Percentiles rank a stretch among this genome's conserved stretches.
These are phyloP conservation scores for Apoda limacodes DNA, from an alignment of 2,888 invertebrate species.

Conservation along the genomic window DNA sequence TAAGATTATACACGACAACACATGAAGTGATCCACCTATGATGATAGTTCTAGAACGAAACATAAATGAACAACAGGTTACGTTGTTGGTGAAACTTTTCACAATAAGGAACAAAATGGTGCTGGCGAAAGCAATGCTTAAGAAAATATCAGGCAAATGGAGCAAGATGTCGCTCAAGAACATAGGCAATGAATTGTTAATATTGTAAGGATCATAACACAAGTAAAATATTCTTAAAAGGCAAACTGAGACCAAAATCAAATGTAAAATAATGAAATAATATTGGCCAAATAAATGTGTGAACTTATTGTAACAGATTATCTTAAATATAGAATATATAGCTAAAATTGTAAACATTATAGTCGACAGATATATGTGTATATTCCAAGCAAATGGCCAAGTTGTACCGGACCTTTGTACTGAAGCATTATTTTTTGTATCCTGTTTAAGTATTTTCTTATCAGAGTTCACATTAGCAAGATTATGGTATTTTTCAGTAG, in stretches of 20 bases:
- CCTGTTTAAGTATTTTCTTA: constrained; percentile 55
- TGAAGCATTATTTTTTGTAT: constrained; percentile 43
- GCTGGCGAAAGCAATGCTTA: constrained; percentile 91
- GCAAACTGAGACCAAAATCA: constrained; percentile 85
- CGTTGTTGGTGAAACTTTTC: constrained; percentile 78
- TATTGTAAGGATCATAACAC: constrained; percentile 93
- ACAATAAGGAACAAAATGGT: constrained; percentile 87
- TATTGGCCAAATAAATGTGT: constrained; percentile 89
- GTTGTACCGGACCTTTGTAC: constrained; percentile 68
- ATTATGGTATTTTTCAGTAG: constrained; percentile 69
- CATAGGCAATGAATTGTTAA: constrained; percentile 81
- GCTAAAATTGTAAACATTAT: constrained; percentile 87
- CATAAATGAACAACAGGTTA: constrained; percentile 75
- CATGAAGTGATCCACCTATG: constrained; percentile 81
- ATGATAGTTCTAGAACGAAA: constrained; percentile 84
- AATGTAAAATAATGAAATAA: constrained; percentile 88
- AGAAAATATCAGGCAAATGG: constrained; percentile 86
- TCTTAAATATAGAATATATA: constrained; percentile 86
- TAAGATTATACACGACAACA: constrained; percentile 83
- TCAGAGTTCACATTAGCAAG: constrained; percentile 70
- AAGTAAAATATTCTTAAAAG: constrained; percentile 86
- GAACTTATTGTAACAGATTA: constrained; percentile 87
- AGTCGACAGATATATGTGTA: constrained; percentile 90
- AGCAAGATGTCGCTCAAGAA: constrained; percentile 85
- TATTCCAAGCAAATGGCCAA: constrained; percentile 91